Conservation (phyloP, 2,797 vertebrate species). For the Glyptemys insculpta region DNA sequence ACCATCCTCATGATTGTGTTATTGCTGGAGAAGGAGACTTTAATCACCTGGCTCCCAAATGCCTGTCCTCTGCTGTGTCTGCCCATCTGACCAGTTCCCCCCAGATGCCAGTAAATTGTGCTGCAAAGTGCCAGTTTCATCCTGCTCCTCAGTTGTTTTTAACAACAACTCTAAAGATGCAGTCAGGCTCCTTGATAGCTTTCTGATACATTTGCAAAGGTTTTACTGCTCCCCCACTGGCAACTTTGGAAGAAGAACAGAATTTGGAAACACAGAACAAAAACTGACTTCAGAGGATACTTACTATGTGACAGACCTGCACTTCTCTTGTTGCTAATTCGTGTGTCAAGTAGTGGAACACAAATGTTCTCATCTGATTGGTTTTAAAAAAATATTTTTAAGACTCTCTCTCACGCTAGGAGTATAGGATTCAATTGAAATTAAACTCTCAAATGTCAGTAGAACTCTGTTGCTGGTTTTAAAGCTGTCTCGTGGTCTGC, state of each 20-base stretch:
- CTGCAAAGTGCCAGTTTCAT: neutral
- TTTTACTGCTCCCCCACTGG: neutral
- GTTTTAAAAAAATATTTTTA: neutral
- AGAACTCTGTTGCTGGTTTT: fast-evolving
- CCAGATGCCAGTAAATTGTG: neutral
- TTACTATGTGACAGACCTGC: neutral
- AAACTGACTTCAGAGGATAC: neutral
- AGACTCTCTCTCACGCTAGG: neutral
- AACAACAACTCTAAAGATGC: neutral
- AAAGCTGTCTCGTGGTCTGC: neutral
- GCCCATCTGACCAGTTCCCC: neutral
- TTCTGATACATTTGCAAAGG: neutral
- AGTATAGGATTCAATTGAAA: neutral
- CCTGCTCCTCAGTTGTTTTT: neutral
- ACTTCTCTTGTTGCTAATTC: neutral
- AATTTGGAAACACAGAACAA: neutral
- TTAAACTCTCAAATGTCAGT: neutral
- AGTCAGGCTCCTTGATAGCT: neutral
- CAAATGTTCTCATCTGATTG: neutral
- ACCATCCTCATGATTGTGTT: neutral
- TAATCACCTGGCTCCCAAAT: neutral
- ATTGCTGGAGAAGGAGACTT: neutral
- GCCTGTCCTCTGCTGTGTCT: neutral
- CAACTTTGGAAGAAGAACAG: neutral
- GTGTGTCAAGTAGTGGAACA: neutral